Percentiles rank a stretch among this genome's conserved stretches.
Evolutionary conservation across 2,888 invertebrate species (phyloP).

Genomic region (Eudasyphora cyanicolor): DNA sequence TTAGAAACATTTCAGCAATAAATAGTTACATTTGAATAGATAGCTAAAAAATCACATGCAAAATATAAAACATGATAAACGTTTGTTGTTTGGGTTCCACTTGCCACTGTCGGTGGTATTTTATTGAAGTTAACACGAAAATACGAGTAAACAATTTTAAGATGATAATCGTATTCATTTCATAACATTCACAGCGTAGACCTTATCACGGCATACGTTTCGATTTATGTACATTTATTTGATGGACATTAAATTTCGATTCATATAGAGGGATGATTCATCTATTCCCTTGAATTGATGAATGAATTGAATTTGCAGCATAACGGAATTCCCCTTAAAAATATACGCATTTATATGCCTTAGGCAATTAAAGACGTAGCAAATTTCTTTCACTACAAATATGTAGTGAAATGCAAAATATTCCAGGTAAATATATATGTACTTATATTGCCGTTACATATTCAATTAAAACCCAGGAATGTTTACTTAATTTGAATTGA

Average conservation of each 20-base stretch:
- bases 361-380: too few species aligned
- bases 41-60: conserved; percentile 9
- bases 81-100: conserved; percentile 4
- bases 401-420: too few species aligned
- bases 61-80: background rate
- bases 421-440: too few species aligned
- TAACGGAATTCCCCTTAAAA: too few species aligned
- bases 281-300: too few species aligned
- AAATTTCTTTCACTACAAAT: too few species aligned
- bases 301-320: too few species aligned
- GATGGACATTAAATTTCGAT: background rate
- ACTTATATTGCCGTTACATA: too few species aligned
- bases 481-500: too few species aligned
- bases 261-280: too few species aligned
- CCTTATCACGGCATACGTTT: background rate
- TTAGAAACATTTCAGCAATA: background rate
- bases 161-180: conserved; percentile 2
- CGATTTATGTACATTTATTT: background rate
- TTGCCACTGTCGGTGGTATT: background rate
- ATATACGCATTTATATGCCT: too few species aligned
- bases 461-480: too few species aligned
- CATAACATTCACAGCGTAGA: background rate
- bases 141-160: conserved; percentile 3
- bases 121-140: conserved; percentile 12
- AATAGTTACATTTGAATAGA: conserved; percentile 3